Conservation (phyloP, 2,888 invertebrate species). For the Stratiomys singularior region DNA sequence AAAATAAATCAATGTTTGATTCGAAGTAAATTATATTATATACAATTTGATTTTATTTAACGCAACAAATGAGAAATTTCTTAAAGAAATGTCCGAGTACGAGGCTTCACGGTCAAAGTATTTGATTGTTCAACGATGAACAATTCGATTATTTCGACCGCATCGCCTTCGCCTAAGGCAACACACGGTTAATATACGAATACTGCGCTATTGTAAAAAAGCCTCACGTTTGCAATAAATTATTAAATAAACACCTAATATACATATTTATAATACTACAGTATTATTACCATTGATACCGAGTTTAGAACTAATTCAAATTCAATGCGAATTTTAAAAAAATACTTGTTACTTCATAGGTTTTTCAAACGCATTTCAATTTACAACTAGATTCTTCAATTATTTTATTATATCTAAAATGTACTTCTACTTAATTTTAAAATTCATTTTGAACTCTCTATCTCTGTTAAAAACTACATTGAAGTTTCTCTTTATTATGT, state of each 20-base stretch:
- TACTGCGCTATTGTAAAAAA: conserved; percentile 44
- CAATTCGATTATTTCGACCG: conserved; percentile 17
- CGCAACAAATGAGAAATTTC: conserved; percentile 13
- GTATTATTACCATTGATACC: conserved; percentile 14
- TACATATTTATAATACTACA: conserved; percentile 24
- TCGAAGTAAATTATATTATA: conserved; percentile 36
- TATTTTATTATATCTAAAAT: conserved; percentile 34
- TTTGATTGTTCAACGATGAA: not conserved
- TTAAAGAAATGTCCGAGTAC: conserved; percentile 39
- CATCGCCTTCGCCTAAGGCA: conserved; percentile 34
- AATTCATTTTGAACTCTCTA: conserved; percentile 39
- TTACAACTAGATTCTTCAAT: conserved; percentile 10
- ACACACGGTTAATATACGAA: conserved; percentile 39
- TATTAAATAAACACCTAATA: conserved; percentile 34
- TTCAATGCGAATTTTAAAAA: conserved; percentile 21
- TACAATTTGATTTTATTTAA: conserved; percentile 38
- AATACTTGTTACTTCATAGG: not conserved
- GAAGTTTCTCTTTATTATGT: not conserved
- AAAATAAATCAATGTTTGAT: conserved; percentile 5
- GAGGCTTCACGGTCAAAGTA: conserved; percentile 32
- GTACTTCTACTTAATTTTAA: conserved; percentile 29
- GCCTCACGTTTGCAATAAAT: conserved; percentile 32
- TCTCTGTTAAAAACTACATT: conserved; percentile 31
- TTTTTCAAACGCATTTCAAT: conserved; percentile 4
- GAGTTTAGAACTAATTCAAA: conserved; percentile 17